phyloP scores from a whole-genome alignment of 2,113 vertebrate species.

The Silurus asotus region DNA sequence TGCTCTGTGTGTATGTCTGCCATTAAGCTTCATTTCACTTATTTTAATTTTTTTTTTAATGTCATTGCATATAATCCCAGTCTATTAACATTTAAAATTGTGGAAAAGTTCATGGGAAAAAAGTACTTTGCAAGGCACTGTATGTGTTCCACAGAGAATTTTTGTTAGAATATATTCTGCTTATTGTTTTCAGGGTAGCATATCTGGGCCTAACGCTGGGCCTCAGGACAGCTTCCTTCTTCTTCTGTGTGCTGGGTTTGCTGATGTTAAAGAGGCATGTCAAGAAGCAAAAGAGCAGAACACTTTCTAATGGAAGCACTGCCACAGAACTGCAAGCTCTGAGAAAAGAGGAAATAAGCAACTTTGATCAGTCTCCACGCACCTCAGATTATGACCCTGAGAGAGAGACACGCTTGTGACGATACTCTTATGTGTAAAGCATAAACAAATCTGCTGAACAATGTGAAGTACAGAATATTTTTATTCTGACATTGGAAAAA shows the following conservation, averaged over 20 bases:
- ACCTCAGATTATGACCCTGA: conserved; percentile 72
- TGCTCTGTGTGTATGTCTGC: neutral
- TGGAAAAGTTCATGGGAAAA: neutral
- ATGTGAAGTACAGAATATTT: conserved; percentile 52
- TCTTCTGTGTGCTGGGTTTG: conserved; percentile 80
- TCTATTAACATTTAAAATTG: neutral
- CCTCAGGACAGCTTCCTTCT: conserved; percentile 81
- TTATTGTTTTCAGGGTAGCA: conserved; percentile 72
- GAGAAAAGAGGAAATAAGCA: conserved; percentile 72
- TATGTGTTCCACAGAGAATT: neutral
- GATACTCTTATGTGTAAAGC: conserved; percentile 46
- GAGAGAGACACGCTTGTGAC: conserved; percentile 83
- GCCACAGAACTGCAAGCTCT: conserved; percentile 65
- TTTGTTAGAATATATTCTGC: neutral
- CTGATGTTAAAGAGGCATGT: conserved; percentile 75
- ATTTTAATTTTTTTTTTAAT: neutral
- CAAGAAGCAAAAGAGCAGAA: conserved; percentile 61
- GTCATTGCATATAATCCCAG: neutral
- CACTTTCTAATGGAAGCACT: conserved; percentile 55
- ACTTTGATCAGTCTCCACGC: conserved; percentile 68
- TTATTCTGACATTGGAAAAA: conserved; percentile 37
- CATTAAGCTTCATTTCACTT: neutral
- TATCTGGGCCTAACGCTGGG: conserved; percentile 85
- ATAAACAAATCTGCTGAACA: conserved; percentile 56
- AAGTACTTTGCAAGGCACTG: neutral